These are phyloP conservation scores for Mya arenaria DNA, from an alignment of 1,140 invertebrate genomes.

Conservation along the genomic window DNA sequence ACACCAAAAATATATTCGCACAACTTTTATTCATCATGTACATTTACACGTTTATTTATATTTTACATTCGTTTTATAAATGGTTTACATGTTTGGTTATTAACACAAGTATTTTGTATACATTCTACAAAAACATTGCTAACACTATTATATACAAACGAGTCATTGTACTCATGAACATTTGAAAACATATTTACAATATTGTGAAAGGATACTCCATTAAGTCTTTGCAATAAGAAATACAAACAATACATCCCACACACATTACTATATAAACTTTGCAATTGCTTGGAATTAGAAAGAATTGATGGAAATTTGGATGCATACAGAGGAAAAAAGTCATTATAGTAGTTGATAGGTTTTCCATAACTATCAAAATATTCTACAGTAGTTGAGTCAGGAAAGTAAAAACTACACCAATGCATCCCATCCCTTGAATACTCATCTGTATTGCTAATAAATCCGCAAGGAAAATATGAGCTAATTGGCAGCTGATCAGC, in stretches of 20 bases:
- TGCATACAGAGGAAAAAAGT: not conserved
- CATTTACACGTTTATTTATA: not conserved
- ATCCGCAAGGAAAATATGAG: slow-evolving; percentile 19
- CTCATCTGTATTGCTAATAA: slow-evolving; percentile 31
- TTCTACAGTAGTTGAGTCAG: slow-evolving; percentile 11
- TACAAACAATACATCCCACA: slow-evolving; percentile 53
- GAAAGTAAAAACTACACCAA: slow-evolving; percentile 36
- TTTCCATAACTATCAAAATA: slow-evolving; percentile 42
- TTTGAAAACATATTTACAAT: slow-evolving; percentile 41
- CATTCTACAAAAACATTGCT: not conserved
- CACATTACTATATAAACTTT: slow-evolving; percentile 41
- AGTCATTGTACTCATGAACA: slow-evolving; percentile 16
- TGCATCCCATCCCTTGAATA: slow-evolving; percentile 1
- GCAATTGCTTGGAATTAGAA: slow-evolving; percentile 22
- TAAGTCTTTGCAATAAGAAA: slow-evolving; percentile 46
- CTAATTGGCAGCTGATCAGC: slow-evolving; percentile 25
- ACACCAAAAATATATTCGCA: not conserved
- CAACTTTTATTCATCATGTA: not conserved
- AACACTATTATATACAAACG: slow-evolving; percentile 17
- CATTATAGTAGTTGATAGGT: slow-evolving; percentile 25
- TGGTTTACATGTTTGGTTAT: slow-evolving; percentile 27
- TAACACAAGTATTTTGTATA: not conserved
- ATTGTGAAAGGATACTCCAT: slow-evolving; percentile 30
- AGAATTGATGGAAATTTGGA: not conserved
- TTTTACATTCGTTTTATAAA: not conserved